Conservation (phyloP, 2,888 invertebrate genomes). For the Drosophila recens region DNA sequence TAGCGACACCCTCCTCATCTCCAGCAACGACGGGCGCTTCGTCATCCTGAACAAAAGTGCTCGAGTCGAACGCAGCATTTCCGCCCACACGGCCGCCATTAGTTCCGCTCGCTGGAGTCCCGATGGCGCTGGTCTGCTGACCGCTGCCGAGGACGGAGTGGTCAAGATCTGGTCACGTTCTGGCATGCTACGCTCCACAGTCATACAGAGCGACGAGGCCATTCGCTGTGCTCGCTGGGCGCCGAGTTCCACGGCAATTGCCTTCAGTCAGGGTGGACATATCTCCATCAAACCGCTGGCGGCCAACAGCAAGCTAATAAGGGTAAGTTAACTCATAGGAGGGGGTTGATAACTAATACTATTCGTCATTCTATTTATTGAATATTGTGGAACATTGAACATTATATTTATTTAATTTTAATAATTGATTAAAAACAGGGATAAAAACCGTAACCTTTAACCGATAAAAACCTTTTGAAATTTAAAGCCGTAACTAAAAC, state of each 20-base stretch:
- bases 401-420: no score
- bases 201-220: constrained; percentile 93
- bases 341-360: no score
- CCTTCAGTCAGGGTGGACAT: constrained; percentile 89
- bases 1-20: constrained; percentile 92
- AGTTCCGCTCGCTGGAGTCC: constrained; percentile 96
- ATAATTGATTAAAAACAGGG: no score
- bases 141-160: constrained; percentile 97
- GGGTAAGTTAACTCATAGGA: constrained; percentile 85
- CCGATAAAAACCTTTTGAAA: no score
- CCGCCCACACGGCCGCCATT: constrained; percentile 96
- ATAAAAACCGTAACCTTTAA: no score
- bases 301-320: constrained; percentile 90
- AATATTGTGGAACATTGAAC: no score
- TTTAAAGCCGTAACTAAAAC: no score
- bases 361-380: no score
- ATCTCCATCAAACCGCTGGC: constrained; percentile 90
- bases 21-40: constrained; percentile 95
- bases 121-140: constrained; percentile 97
- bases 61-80: constrained; percentile 95
- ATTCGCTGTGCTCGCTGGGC: constrained; percentile 95
- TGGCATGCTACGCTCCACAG: constrained; percentile 95
- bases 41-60: constrained; percentile 95
- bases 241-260: constrained; percentile 89
- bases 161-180: constrained; percentile 99